Evolutionary conservation across 2,888 invertebrate genomes (phyloP).

Genomic region (Tachina grossa): DNA sequence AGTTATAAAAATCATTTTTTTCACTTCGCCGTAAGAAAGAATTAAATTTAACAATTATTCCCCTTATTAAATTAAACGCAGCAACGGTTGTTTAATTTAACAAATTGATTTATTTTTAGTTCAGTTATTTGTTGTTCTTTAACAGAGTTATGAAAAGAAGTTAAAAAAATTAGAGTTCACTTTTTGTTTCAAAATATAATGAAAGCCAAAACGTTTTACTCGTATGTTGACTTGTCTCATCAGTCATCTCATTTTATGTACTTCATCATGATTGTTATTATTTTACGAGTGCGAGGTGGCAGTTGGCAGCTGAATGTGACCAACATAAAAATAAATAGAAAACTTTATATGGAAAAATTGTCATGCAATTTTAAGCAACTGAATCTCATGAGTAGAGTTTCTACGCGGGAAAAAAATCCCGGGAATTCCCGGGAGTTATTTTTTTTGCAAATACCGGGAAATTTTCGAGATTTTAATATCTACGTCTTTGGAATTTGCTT

Average conservation of each 20-base stretch:
- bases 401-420: no score
- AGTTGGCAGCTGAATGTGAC: conserved; percentile 22
- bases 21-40: background rate
- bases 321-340: background rate
- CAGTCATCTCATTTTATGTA: conserved; percentile 51
- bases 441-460: no score
- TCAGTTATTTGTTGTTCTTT: background rate
- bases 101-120: conserved; percentile 53
- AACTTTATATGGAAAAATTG: no score
- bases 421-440: no score
- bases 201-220: conserved; percentile 21
- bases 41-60: conserved; percentile 2
- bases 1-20: conserved; percentile 44
- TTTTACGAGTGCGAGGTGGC: conserved; percentile 8
- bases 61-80: conserved; percentile 43
- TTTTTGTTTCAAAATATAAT: conserved; percentile 13
- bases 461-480: no score
- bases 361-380: no score
- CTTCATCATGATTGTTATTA: conserved; percentile 59
- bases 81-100: conserved; percentile 46
- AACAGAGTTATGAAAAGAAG: background rate
- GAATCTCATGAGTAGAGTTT: no score
- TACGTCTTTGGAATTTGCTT: no score
- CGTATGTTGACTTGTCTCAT: conserved; percentile 60
- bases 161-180: background rate